Base-by-base conservation (phyloP, 2,113 vertebrate species). In the Pterocles burchelli region DNA sequence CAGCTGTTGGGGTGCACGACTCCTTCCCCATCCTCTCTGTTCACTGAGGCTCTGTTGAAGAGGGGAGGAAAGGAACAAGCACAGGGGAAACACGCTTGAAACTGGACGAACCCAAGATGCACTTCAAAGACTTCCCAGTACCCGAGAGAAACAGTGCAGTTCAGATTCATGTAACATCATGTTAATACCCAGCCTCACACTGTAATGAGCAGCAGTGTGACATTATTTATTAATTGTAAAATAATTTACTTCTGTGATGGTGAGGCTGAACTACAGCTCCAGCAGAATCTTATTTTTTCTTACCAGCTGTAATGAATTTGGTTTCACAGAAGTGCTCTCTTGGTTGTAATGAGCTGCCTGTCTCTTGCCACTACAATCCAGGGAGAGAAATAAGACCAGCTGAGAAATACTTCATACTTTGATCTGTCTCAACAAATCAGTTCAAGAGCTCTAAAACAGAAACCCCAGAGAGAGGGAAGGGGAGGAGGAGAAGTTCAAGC, bases 381-480 rank as follows among this genome's bases (percentile, higher is more conserved):
- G 55, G 31, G 89, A 89, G 55, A 96, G 86, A 86, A 93, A 59
- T 90, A 84, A 92, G 89, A 97, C 89, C 82, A 94, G 79, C 95
- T 88, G 87, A 96, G 77, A 92, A 95, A 94, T 57, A 63, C 58
- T 90, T 97, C 82, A 58, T 89, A 94, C 88, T 96, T 93, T 97
- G 90, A 95, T 96, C 90, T 96, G 63, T 97, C 94, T 97, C 89
- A 86, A 92, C 90, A 97, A 96, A 97, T 96, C 90, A 96, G 49
- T 90, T 94, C 85, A 92, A 89, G 83, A 88, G 84, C 95, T 96
- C 90, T 95, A 85, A 96, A 95, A 75, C 54, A 93, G 66, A 94
- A 90, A 86, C 83, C 76, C 76, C 61, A 55, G 94, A 68, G 94
- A 95, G 86, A 83, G 24, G 43, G 38, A 58, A 71, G 16, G 66